These are phyloP conservation scores for Lacerta viridis DNA, from an alignment of 2,797 vertebrate genomes.

Conservation along the genomic window DNA sequence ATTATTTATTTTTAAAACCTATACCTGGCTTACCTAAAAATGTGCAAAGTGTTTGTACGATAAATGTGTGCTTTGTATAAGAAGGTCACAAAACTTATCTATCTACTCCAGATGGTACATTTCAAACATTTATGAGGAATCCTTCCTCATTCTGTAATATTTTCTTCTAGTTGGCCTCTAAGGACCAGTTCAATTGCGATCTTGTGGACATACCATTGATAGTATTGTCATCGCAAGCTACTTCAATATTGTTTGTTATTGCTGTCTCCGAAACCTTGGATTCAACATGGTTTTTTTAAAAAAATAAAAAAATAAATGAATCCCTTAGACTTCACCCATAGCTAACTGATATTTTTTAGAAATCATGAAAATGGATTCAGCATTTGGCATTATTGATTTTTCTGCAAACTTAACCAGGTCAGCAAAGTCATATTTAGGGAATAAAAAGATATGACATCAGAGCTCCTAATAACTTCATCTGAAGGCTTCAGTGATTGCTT, in stretches of 20 bases:
- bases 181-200: background rate
- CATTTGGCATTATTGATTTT: background rate
- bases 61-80: background rate
- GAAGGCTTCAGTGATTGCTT: background rate
- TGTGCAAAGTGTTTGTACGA: background rate
- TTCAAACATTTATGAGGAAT: background rate
- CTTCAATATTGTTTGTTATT: background rate
- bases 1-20: background rate
- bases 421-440: background rate
- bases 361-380: background rate
- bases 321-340: background rate
- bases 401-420: background rate
- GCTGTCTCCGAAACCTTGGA: background rate
- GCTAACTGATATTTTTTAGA: background rate
- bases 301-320: background rate
- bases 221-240: background rate
- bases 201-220: background rate
- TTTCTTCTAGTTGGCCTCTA: background rate
- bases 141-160: background rate
- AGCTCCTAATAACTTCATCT: background rate
- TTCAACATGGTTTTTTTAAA: background rate
- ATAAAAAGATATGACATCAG: background rate
- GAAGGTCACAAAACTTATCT: background rate
- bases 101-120: background rate
- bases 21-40: background rate